Base-by-base conservation (phyloP, 2,888 invertebrate species). In the Scaptomyza polygonia region DNA sequence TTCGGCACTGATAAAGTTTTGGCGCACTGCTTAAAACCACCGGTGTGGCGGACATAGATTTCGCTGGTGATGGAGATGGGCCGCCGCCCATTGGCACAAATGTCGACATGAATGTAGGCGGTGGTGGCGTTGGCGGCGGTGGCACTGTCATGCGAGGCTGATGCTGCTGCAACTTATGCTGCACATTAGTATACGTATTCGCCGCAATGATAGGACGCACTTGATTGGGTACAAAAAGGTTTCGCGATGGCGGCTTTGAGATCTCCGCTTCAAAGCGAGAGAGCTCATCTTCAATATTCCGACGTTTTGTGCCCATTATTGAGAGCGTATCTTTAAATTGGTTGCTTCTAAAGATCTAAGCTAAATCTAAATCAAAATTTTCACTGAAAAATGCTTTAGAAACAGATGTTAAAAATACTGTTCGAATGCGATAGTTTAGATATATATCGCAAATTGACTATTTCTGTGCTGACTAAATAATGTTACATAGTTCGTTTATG, bases 231-330 rank as follows among this genome's bases (percentile, higher is more conserved):
- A 93, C 93, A 34, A 93, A 92, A 14, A 93, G 80, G 48, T 90
- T 89, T 3, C 91, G 88, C 9, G 80, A 62, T 8, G 86, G 72
- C 2, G 91, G 90, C 43, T 90, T 91, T 0, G 96, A 95, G 79
- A 97, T 97, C 92, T 97, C 97, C 1, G 97, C 97, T 89, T 97
- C 97, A 89, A 97, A 97, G 86, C 97, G 95, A 89, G 95, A 97
- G 95, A 97, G 96, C 93, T 97, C 97, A 92, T 97, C 97, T 92
- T 97, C 97, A 95, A 97, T 97, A 91, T 96, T 89, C 62, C 91
- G 92, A 56, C 91, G 82, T 77, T 92, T 92, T 21, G 89, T 89
- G 30, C 91, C 91, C 91, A 91, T 91, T 58, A 44, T 9, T 8
- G 52, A 42, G 11, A n/a, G 18, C 30, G 3, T 18, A 18, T 11